phyloP scores from a whole-genome alignment of 2,797 vertebrate genomes.

The Platyrinchus mystaceus region DNA sequence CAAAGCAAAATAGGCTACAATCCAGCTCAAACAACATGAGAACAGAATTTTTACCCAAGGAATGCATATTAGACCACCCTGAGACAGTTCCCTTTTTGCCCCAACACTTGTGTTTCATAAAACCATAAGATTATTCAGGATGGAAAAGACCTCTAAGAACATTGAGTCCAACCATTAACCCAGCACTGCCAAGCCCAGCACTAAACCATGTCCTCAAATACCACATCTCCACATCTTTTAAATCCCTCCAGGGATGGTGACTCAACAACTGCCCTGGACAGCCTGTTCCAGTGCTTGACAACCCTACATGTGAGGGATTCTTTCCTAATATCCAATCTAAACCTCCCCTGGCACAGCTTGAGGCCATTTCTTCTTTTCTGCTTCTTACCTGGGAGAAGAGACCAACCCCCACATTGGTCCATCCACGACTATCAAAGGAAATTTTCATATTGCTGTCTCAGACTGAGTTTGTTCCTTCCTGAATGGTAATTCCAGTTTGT shows the following conservation, averaged over 20 bases:
- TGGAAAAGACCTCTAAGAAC: neutral
- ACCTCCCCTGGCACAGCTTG: neutral
- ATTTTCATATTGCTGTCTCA: neutral
- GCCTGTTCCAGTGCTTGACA: neutral
- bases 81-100: neutral
- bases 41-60: neutral
- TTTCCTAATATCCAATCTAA: neutral
- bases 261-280: neutral
- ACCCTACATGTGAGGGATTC: neutral
- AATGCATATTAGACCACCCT: neutral
- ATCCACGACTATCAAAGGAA: neutral
- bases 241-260: neutral
- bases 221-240: neutral
- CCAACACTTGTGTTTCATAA: neutral
- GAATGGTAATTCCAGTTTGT: neutral
- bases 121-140: neutral
- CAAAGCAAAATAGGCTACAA: neutral
- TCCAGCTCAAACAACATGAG: neutral
- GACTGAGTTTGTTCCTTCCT: neutral
- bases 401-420: fast-evolving
- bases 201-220: neutral
- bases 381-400: neutral
- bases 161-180: neutral
- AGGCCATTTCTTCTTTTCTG: neutral
- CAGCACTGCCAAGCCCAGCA: neutral